phyloP scores from a whole-genome alignment of 1,140 invertebrate species.

The Maniola jurtina region DNA sequence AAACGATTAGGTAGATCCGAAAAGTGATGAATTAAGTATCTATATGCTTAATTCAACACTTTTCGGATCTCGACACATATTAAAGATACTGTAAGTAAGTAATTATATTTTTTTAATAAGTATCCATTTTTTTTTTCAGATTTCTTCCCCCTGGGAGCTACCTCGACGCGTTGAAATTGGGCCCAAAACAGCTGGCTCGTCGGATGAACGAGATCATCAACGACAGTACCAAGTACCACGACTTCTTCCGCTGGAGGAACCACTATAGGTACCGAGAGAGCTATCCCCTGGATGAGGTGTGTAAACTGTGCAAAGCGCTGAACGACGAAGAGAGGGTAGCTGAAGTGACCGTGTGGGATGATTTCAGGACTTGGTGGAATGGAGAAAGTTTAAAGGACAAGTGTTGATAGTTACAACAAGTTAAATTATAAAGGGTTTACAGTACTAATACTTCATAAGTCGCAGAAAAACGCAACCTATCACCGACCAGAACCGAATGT shows the following conservation, averaged over 20 bases:
- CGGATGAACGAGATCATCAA: constrained; percentile 25
- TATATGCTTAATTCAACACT: no score
- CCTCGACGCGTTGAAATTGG: constrained; percentile 23
- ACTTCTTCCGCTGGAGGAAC: constrained; percentile 35
- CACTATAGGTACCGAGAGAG: constrained; percentile 29
- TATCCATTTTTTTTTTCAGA: constrained; percentile 17
- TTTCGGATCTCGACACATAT: no score
- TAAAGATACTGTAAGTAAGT: no score
- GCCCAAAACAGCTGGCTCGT: constrained; percentile 16
- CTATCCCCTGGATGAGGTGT: constrained; percentile 24
- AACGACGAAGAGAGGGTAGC: constrained; percentile 33
- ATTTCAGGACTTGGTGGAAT: constrained; percentile 39
- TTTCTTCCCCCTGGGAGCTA: constrained; percentile 30
- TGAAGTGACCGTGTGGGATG: constrained; percentile 24
- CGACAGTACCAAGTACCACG: constrained; percentile 21
- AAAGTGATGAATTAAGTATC: no score
- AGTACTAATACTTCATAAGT: no score
- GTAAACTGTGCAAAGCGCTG: constrained; percentile 32
- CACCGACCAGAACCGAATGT: no score
- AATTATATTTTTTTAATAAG: no score
- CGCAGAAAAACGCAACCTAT: no score
- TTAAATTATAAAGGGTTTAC: no score
- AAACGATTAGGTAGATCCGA: no score
- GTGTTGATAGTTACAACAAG: constrained; percentile 23
- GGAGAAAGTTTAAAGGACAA: constrained; percentile 28